Percentiles rank a stretch among this genome's conserved stretches.
These are phyloP conservation scores for Aegithalos caudatus DNA, from an alignment of 2,113 vertebrate genomes.

Conservation along the genomic window DNA sequence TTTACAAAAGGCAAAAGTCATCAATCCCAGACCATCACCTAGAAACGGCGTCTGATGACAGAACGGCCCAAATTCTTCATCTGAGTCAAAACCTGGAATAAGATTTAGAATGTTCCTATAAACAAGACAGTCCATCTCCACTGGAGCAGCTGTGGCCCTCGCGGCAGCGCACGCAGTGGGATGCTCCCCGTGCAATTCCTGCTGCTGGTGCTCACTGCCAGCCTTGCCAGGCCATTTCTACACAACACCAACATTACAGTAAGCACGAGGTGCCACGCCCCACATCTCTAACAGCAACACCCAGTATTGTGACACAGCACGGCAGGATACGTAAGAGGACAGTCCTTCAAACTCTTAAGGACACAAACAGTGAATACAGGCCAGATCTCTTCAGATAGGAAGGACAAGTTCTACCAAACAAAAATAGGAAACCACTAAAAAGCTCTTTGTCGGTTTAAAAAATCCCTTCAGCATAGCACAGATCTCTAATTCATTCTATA, in stretches of 20 bases:
- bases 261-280: neutral
- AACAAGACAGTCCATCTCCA: constrained; percentile 48
- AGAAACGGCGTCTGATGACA: constrained; percentile 75
- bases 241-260: neutral
- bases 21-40: constrained; percentile 75
- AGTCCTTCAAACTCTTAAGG: neutral
- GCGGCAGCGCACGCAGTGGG: neutral
- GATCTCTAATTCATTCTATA: neutral
- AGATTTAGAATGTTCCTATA: constrained; percentile 78
- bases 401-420: neutral
- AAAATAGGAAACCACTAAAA: neutral
- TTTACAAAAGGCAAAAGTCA: constrained; percentile 57
- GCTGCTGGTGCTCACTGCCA: constrained; percentile 35
- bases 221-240: constrained; percentile 29
- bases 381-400: neutral
- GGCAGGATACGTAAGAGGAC: neutral
- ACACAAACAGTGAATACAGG: neutral
- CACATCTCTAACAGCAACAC: neutral
- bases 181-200: constrained; percentile 9
- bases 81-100: constrained; percentile 83
- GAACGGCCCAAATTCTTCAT: constrained; percentile 77
- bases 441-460: neutral
- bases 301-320: neutral
- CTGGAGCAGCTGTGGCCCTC: constrained; percentile 56
- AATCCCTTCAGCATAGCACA: neutral